Evolutionary conservation across 2,113 vertebrate genomes (phyloP).

Genomic region (Geothlypis trichas): DNA sequence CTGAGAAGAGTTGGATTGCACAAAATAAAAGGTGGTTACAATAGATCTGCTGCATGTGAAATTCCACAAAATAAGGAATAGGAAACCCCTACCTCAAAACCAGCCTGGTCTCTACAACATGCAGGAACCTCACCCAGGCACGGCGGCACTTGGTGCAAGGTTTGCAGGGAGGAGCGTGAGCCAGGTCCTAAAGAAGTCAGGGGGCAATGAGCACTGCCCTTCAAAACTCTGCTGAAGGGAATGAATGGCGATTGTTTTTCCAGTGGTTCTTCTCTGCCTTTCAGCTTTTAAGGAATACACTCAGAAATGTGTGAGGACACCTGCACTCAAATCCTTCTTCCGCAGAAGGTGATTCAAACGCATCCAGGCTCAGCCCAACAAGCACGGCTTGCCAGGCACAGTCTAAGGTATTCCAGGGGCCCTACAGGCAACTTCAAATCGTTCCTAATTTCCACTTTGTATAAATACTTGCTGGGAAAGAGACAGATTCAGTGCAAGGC

Average conservation of each 20-base stretch:
- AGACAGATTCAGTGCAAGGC: neutral
- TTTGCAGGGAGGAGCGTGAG: neutral
- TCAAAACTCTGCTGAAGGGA: neutral
- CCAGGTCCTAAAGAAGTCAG: neutral
- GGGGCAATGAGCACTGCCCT: neutral
- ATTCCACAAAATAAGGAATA: neutral
- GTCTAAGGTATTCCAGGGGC: neutral
- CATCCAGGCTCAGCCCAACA: neutral
- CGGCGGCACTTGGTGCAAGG: fast-evolving
- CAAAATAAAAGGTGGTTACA: neutral
- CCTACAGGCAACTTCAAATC: neutral
- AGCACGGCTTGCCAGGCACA: neutral
- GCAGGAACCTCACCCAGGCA: neutral
- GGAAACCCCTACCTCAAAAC: neutral
- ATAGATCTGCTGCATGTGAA: neutral
- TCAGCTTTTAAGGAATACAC: neutral
- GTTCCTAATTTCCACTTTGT: neutral
- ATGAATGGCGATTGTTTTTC: neutral
- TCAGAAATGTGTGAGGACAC: neutral
- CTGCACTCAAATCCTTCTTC: neutral
- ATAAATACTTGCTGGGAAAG: neutral
- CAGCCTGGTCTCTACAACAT: fast-evolving
- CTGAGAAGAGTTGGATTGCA: neutral
- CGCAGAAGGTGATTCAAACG: neutral
- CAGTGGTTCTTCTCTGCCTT: neutral